These are phyloP conservation scores for Desoria tigrina DNA, from an alignment of 2,888 invertebrate genomes.

Conservation along the genomic window DNA sequence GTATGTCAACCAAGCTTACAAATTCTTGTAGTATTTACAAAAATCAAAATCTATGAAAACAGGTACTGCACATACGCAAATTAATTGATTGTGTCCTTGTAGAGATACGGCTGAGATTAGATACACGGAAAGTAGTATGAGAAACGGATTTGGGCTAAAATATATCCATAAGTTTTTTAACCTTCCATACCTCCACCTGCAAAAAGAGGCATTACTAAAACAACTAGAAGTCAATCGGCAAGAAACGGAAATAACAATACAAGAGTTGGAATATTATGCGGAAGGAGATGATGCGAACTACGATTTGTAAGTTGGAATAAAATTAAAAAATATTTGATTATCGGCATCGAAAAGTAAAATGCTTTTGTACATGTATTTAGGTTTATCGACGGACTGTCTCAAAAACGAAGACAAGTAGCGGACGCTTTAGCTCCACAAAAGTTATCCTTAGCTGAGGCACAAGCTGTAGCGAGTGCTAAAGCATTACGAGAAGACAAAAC, in stretches of 20 bases:
- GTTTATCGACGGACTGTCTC: conserved; percentile 73
- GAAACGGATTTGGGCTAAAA: conserved; percentile 91
- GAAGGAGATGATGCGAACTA: conserved; percentile 74
- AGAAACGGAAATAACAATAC: conserved; percentile 74
- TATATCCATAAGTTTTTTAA: conserved; percentile 92
- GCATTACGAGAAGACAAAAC: conserved; percentile 40
- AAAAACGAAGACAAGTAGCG: conserved; percentile 71
- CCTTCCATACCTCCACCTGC: conserved; percentile 87
- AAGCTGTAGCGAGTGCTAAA: conserved; percentile 41
- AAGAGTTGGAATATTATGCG: conserved; percentile 74
- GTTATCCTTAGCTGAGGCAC: conserved; percentile 42
- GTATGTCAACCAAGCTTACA: conserved; percentile 57
- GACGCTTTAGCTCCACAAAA: conserved; percentile 59
- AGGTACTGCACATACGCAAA: neutral
- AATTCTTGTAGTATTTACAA: neutral
- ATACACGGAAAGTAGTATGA: conserved; percentile 90
- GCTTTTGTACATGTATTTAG: conserved; percentile 38
- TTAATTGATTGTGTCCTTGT: neutral
- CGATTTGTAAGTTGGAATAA: conserved; percentile 58
- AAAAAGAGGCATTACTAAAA: conserved; percentile 71
- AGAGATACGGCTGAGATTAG: conserved; percentile 65
- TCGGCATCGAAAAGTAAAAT: neutral
- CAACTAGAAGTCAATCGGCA: conserved; percentile 82
- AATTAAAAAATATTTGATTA: too few species aligned
- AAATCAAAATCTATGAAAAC: too few species aligned